Evolutionary conservation across 1,140 invertebrate species (phyloP).

Genomic region (Euwallacea similis): DNA sequence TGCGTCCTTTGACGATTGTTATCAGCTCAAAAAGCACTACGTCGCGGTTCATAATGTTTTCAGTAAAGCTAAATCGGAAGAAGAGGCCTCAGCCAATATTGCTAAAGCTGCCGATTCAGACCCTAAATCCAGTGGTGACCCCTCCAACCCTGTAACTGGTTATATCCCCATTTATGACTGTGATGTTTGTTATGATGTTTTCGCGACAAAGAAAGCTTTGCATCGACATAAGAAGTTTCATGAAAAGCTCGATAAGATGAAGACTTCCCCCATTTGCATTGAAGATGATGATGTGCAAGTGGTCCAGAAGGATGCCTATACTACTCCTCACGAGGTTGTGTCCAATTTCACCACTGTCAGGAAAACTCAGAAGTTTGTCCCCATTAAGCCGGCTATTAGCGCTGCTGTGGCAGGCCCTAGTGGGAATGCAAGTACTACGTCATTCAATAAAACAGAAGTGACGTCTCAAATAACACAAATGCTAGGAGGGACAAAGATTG

Average conservation of each 20-base stretch:
- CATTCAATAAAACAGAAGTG: conserved; percentile 2
- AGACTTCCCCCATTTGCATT: conserved; percentile 2
- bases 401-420: neutral
- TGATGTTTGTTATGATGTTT: conserved; percentile 38
- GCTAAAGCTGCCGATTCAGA: neutral
- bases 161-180: conserved; percentile 30
- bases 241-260: neutral
- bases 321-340: neutral
- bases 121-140: neutral
- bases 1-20: conserved; percentile 29
- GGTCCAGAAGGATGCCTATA: neutral
- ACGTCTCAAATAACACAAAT: conserved; percentile 14
- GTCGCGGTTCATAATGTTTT: conserved; percentile 15
- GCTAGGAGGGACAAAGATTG: conserved; percentile 3
- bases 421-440: neutral
- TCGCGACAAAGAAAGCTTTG: conserved; percentile 32
- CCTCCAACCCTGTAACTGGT: conserved; percentile 14
- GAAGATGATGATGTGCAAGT: conserved; percentile 26
- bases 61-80: neutral
- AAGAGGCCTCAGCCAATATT: neutral
- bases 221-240: conserved; percentile 30
- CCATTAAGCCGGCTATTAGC: neutral
- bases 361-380: neutral
- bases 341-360: conserved; percentile 3
- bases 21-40: conserved; percentile 31